A percentile compares a stretch with the other conserved stretches of the same genome.
Conservation (phyloP, 2,113 vertebrate species). For the Gymnorhina tibicen region DNA sequence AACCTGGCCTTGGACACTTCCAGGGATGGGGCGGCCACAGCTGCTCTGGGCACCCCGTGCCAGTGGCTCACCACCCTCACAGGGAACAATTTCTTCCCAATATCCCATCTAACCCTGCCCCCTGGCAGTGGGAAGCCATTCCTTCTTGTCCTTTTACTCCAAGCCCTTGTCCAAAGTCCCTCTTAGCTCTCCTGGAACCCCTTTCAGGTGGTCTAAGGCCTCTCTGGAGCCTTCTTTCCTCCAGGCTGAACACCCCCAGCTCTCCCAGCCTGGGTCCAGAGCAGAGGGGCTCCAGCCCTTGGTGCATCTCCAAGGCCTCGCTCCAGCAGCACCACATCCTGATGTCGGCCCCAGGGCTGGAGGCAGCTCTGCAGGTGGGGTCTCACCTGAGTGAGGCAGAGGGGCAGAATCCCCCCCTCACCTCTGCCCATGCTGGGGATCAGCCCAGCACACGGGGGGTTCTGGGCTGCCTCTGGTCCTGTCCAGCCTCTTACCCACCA, state of each 20-base stretch:
- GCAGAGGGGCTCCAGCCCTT: background rate
- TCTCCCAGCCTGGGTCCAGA: background rate
- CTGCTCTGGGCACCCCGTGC: background rate
- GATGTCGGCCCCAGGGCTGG: background rate
- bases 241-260: background rate
- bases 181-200: background rate
- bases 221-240: background rate
- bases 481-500: background rate
- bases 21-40: background rate
- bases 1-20: background rate
- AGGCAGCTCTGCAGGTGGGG: background rate
- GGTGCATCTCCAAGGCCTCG: background rate
- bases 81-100: background rate
- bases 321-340: background rate
- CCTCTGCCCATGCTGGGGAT: background rate
- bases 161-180: background rate
- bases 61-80: background rate
- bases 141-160: background rate
- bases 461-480: background rate
- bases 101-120: background rate
- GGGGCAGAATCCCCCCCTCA: background rate
- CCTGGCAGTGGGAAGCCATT: background rate
- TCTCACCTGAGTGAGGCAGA: background rate
- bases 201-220: background rate
- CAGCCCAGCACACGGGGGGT: background rate